These are phyloP conservation scores for Gymnoscelis rufifasciata DNA, from an alignment of 2,888 invertebrate genomes.

Conservation along the genomic window DNA sequence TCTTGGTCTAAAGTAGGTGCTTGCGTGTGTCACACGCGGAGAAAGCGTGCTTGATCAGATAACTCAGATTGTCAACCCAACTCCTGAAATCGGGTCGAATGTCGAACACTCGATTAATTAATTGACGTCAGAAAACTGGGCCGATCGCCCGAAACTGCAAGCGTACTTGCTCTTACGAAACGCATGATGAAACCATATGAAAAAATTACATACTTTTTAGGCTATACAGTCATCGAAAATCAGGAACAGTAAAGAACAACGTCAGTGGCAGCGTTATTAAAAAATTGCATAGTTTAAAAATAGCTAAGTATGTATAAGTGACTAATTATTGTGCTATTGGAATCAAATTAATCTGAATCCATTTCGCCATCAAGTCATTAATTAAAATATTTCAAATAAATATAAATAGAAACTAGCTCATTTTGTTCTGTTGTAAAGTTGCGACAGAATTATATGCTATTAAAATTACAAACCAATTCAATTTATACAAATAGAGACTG, in stretches of 20 bases:
- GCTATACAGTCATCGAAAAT: too few relatives aligned
- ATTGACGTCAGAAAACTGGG: slow-evolving; percentile 74
- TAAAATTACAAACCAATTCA: slow-evolving; percentile 16
- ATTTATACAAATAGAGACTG: slow-evolving; percentile 23
- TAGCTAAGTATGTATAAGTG: too few relatives aligned
- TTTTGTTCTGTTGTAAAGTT: slow-evolving; percentile 2
- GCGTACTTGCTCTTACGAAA: slow-evolving; percentile 59
- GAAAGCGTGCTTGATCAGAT: slow-evolving; percentile 79
- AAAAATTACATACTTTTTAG: neutral
- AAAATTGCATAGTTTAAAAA: too few relatives aligned
- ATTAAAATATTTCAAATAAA: neutral
- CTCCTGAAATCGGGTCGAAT: slow-evolving; percentile 78
- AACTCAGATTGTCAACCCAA: slow-evolving; percentile 77
- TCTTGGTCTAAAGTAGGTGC: slow-evolving; percentile 20
- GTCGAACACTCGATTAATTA: slow-evolving; percentile 78
- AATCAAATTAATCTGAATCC: neutral
- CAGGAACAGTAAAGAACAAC: too few relatives aligned
- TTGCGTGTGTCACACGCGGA: slow-evolving; percentile 57
- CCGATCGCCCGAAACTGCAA: slow-evolving; percentile 54
- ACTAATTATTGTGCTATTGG: too few relatives aligned
- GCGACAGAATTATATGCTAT: slow-evolving; percentile 4
- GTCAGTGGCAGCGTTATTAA: too few relatives aligned
- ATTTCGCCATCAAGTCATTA: neutral
- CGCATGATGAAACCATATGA: slow-evolving; percentile 6
- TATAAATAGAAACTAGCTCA: slow-evolving; percentile 5